Base-by-base conservation (phyloP, 1,140 invertebrate species). In the Leptoteleia sp. region DNA sequence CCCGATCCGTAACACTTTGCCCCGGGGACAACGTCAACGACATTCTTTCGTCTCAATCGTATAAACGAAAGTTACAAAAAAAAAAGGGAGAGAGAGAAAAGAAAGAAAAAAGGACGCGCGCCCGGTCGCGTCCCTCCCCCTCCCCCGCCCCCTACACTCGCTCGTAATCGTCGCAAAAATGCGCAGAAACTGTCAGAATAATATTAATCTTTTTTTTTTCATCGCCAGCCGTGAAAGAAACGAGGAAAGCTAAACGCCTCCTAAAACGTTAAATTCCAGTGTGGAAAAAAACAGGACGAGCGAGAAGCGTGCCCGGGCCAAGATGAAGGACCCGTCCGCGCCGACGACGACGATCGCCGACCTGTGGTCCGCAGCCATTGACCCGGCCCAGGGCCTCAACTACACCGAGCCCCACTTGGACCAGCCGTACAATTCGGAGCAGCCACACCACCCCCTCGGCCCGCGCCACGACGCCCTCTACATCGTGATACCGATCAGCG, bases 401-500 rank as follows among this genome's bases (percentile, higher is more conserved):
- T 25, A 27, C 1, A 48, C 31, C 12, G 48, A 65, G 12, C 42
- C 40, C 0, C 68, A 47, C 5, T 31, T 70, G 31, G 50, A 64
- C 6, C 61, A 52, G 13, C 15, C 37, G 16, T 42, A 67, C 40
- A 45, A 43, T 33, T 19, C 38, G 35, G 25, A 76, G 37, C 47
- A 48, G n/a, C 16, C 25, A 13, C 4, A 55, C n/a, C 15, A 59
- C 4, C 42, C 37, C 1, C 55, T 67, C 0, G 76, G 55, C 0
- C 72, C 92, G 0, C 89, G 90, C 67, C 89, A 93, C 13, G 94
- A 95, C 81, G 84, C 93, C 0, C 84, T 96, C 0, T 93, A 92
- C 73, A 91, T 96, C 2, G 93, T 96, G 0, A 84, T 96, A 31
- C 94, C 95, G 0, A 93, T 96, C 6, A 95, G 94, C 1, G 89